Base-by-base conservation (phyloP, 2,888 invertebrate genomes). In the Philopedon plagiatum region DNA sequence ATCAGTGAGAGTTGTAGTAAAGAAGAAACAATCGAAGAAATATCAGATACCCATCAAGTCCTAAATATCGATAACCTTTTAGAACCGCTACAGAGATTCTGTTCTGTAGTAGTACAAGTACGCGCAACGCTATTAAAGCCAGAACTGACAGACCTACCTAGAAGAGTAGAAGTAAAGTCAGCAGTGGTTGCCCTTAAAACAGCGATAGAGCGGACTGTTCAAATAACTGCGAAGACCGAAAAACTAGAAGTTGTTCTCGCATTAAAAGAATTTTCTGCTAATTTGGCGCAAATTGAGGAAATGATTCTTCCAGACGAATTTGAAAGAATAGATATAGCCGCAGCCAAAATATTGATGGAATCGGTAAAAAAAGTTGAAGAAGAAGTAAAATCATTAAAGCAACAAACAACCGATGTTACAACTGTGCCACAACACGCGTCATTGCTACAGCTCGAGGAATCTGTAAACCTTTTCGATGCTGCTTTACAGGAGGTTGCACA, bases 61-160 rank as follows among this genome's bases (percentile, higher is more conserved):
- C n/a, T n/a, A 29, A 56, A 62, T 11, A 49, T 78, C 11, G 51
- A 71, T 13, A 37, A 58, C 26, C 32, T 78, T 5, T 61, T 63
- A 21, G 62, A 73, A 44, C 78, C 79, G 5, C 56, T 81, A 21
- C 66, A 77, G 72, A 76, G 75, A 67, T 54, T 81, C 19, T 58
- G 72, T 56, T 75, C 73, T 21, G 23, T 77, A 3, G 68, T 79
- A 37, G 74, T 76, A 41, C 71, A 77, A 57, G 74, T 71, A 15
- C 73, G 75, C 56, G 70, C 76, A 18, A 57, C 32, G 18, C 41
- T 76, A 18, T 37, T 69, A 26, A 75, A 74, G 67, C 74, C 69
- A 51, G 66, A 71, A 57, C 23, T 71, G 7, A 32, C 49, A 26
- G 72, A 56, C 15, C 1, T 56, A 5, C 1, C 39, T 7, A 3